These are phyloP conservation scores for Diuraphis noxia DNA, from an alignment of 1,140 invertebrate genomes.

Conservation along the genomic window DNA sequence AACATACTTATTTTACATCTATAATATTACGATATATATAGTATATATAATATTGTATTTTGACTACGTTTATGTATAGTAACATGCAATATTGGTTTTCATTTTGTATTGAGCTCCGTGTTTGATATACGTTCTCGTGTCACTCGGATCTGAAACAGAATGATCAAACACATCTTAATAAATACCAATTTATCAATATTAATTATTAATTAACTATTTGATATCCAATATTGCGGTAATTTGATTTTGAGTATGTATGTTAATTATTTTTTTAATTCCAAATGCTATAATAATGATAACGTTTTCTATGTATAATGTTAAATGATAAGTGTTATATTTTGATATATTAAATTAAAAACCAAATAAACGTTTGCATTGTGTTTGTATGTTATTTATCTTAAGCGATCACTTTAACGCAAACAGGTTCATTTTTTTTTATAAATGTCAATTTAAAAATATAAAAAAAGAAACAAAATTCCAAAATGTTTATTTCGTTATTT, in stretches of 20 bases:
- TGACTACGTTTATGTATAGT: constrained; percentile 18
- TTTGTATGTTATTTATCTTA: neutral
- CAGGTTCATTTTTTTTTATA: neutral
- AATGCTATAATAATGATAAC: neutral
- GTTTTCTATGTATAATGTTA: neutral
- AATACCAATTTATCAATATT: neutral
- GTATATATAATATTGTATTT: constrained; percentile 23
- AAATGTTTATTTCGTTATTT: constrained; percentile 15
- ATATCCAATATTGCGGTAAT: neutral
- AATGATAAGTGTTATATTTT: neutral
- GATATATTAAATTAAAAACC: neutral
- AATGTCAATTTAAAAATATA: constrained; percentile 17
- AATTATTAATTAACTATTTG: neutral
- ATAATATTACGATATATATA: no score
- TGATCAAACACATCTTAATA: neutral
- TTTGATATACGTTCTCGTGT: neutral
- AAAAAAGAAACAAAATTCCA: neutral
- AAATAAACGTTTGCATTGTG: neutral
- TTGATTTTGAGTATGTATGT: neutral
- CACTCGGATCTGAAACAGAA: neutral
- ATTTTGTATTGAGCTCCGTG: constrained; percentile 18
- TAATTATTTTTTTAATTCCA: neutral
- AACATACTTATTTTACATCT: constrained; percentile 14
- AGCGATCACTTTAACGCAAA: neutral
- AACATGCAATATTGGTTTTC: neutral